A percentile compares a stretch with the other conserved stretches of the same genome.
Evolutionary conservation across 23 tunicate species (phyloP).

Genomic region (Halocynthia roretzi): DNA sequence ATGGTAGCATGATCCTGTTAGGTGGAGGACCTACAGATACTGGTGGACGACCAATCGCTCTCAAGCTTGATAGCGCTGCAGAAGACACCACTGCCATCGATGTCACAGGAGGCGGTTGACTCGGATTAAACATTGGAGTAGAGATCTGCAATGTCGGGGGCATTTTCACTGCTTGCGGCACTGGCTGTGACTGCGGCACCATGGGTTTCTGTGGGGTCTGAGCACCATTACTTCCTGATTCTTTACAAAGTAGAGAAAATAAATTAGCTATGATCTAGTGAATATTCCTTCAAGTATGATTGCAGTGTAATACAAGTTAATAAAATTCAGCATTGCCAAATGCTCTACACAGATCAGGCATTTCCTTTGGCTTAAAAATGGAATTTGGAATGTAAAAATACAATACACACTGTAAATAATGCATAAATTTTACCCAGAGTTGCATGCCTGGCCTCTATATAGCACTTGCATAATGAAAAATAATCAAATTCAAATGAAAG

Average conservation of each 20-base stretch:
- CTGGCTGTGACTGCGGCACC: constrained; percentile 10
- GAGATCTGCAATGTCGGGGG: constrained; percentile 15
- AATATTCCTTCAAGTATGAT: no score
- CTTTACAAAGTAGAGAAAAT: neutral
- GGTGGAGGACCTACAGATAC: constrained; percentile 13
- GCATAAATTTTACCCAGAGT: no score
- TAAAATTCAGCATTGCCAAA: no score
- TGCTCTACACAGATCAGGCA: no score
- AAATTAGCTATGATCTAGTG: neutral
- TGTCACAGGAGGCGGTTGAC: constrained; percentile 10
- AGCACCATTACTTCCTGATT: constrained; percentile 8
- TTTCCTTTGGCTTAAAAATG: no score
- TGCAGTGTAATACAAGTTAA: no score
- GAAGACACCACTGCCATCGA: constrained; percentile 22
- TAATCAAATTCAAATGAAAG: no score
- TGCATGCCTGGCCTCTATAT: no score
- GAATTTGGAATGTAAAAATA: no score
- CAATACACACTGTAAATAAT: no score
- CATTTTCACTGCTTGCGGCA: constrained; percentile 12
- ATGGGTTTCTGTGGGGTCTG: constrained; percentile 6
- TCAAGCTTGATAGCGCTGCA: neutral
- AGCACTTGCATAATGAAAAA: no score
- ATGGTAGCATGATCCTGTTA: constrained; percentile 10
- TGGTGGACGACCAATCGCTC: neutral
- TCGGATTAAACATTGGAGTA: neutral